Base-by-base conservation (phyloP, 2,888 invertebrate species). In the Chironomus riparius region DNA sequence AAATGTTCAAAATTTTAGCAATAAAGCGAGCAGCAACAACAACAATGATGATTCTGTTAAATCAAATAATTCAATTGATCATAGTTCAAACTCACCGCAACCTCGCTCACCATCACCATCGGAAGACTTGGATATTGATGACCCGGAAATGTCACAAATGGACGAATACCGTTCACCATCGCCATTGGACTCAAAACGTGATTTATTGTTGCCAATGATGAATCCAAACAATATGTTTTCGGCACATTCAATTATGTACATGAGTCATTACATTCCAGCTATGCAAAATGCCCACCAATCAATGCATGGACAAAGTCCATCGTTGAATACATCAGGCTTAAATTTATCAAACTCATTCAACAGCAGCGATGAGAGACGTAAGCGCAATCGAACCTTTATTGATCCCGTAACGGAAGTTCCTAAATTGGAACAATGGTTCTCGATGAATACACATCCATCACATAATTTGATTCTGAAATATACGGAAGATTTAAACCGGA, bases 321-420 rank as follows among this genome's bases (percentile, higher is more conserved):
- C 87, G 4, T 87, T 86, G 78, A 87, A 88, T 28, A 86, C 87
- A 61, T 86, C 87, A 70, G 88, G 88, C 0, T 82, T 89, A 4
- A 91, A 90, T 80, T 83, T 92, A 78, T 85, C 87, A 47, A 88
- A 76, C 61, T 76, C 76, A 15, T 76, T 76, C 21, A 76, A 69
- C 15, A 76, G 76, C 69, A 90, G 89, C n/a, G 95, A 95, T 80
- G 95, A 96, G 82, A 88, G 95, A 50, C 90, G 97, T 78, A 96
- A 97, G 83, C 90, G 99, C 65, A 98, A 98, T 84, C 90, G 99
- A 79, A 98, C 99, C 62, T 99, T 99, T 86, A 99, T 99, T 81
- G 99, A 99, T 85, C 99, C 99, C 0, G 95, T 98, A 22, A 96
- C 97, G 15, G 99, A 99, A 86, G 97, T 99, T 76, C 95, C 95